Base-by-base conservation (phyloP, 2,113 vertebrate species). In the Etheostoma spectabile region DNA sequence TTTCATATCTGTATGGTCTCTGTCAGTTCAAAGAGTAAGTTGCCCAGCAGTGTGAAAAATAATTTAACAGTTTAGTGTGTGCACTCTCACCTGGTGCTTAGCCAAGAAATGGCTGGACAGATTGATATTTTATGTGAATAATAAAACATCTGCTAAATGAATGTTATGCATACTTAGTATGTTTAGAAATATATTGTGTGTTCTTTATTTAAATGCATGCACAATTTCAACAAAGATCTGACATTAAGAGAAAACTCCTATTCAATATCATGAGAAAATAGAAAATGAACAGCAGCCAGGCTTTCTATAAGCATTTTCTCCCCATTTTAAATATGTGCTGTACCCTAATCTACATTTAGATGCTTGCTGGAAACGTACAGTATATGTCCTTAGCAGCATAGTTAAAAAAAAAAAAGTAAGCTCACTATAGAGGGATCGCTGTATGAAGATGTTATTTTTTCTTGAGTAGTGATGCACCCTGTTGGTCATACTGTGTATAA, bases 401-500 rank as follows among this genome's bases (percentile, higher is more conserved):
- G 35, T 30, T 30, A 3, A 30, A 30, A 30, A 30, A 30, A 30
- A 4, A 30, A 30, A 30, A 27, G 35, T 8, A 38, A 38, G 35
- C 38, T 42, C 38, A 42, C 38, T 42, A 2, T 42, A 42, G 38
- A 55, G 8, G 14, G 11, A 30, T 57, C 16, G n/a, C 46, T 65
- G 7, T 8, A 48, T 65, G 38, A 35, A 46, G 24, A 56, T 38
- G 62, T 16, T 8, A 11, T 27, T 77, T 57, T 81, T 79, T 38
- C 45, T 88, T 64, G 77, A 66, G 60, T 51, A 69, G 13, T 80
- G 63, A 65, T 30, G 86, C 84, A 69, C 81, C 75, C 91, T 92
- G 65, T 88, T 92, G 87, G 89, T 15, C 68, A 79, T 18, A 62
- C 18, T 62, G 24, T 72, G 57, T 51, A 86, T 51, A 16, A n/a